Base-by-base conservation (phyloP, 2,113 vertebrate genomes). In the Tachysurus vachellii region DNA sequence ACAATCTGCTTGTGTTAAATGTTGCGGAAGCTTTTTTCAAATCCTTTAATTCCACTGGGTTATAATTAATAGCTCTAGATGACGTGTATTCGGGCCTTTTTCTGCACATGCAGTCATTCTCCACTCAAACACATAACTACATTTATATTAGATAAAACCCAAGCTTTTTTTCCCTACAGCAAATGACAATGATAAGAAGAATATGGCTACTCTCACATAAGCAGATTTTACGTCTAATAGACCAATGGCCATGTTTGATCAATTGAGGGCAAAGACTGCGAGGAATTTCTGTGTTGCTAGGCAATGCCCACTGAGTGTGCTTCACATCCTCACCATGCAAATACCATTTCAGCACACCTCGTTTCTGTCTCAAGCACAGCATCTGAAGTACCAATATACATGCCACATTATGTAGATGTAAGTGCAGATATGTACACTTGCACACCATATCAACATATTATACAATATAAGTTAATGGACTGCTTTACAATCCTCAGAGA, bases 351-450 rank as follows among this genome's bases (percentile, higher is more conserved):
- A 92, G 84, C 90, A 85, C 80, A 64, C 80, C 54, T 77, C 82
- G 80, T 8, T 89, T 86, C 84, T 88, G 82, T 89, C 91, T 89
- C 85, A 93, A 91, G 93, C 93, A 93, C 90, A 91, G 91, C 88
- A 93, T 59, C 7, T 75, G n/a, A 42, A 36, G 71, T 89, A 87
- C 90, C 86, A 90, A 90, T 88, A 13, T 66, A 64, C 73, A 54
- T 3, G 73, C 47, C 71, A 76, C 62, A 80, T 56, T 70, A 50
- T 66, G 44, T 11, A 53, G 23, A 44, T 83, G 64, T 54, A 44
- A 59, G 71, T 17, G 50, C 11, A 50, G 14, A 44, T 57, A 42
- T 76, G 16, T 23, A 44, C 28, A 83, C n/a, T 36, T 61, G 31
- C 42, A 11, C 26, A 5, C 26, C 61, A 42, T 68, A 64, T 62